phyloP scores from a whole-genome alignment of 1,140 invertebrate genomes.

The Cardiocondyla obscurior region DNA sequence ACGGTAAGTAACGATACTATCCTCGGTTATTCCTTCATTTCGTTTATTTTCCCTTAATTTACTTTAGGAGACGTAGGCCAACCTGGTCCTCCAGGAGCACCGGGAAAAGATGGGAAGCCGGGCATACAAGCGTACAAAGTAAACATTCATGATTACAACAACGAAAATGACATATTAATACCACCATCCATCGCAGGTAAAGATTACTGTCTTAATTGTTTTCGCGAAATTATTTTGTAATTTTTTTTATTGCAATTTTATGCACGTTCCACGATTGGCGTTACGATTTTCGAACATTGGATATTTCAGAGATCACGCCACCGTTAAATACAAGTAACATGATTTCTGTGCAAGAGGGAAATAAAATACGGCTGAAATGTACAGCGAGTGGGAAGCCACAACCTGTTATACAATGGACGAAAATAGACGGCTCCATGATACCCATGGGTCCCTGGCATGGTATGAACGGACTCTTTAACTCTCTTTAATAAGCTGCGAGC shows the following conservation, averaged over 20 bases:
- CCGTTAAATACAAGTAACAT: slow-evolving; percentile 75
- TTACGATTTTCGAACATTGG: neutral
- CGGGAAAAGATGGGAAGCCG: slow-evolving; percentile 86
- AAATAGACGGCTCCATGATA: slow-evolving; percentile 88
- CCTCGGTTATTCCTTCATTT: neutral
- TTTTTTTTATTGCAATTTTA: too few species aligned
- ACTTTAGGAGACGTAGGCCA: slow-evolving; percentile 87
- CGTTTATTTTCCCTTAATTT: slow-evolving; percentile 20
- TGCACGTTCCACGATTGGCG: neutral
- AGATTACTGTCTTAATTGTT: slow-evolving; percentile 23
- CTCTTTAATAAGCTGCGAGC: neutral
- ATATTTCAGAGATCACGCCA: slow-evolving; percentile 21
- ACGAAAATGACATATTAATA: slow-evolving; percentile 87
- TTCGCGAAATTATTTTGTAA: too few species aligned
- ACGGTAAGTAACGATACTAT: slow-evolving; percentile 71
- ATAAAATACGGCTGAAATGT: slow-evolving; percentile 90
- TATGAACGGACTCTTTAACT: slow-evolving; percentile 67
- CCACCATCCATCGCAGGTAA: slow-evolving; percentile 91
- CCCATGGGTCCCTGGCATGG: slow-evolving; percentile 86
- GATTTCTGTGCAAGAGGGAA: slow-evolving; percentile 89
- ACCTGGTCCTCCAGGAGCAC: slow-evolving; percentile 87
- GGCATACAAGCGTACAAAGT: slow-evolving; percentile 88
- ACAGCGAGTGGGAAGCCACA: slow-evolving; percentile 89
- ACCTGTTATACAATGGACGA: slow-evolving; percentile 91
- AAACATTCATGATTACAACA: slow-evolving; percentile 86